Base-by-base conservation (phyloP, 2,888 invertebrate genomes). In the Diarsia dahlii region DNA sequence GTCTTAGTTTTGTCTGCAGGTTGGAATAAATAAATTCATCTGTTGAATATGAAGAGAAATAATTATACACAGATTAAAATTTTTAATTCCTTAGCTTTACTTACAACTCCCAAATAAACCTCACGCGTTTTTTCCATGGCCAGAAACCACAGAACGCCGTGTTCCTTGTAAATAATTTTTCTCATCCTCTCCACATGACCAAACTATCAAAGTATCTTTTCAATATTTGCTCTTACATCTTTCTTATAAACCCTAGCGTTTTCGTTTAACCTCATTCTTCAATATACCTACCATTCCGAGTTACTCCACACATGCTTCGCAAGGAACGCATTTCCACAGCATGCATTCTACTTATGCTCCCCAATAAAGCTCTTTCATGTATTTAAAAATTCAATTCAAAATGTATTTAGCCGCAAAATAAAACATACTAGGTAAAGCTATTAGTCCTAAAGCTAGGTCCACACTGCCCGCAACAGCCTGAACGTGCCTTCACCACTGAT, bases 401-500 rank as follows among this genome's bases (percentile, higher is more conserved):
- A 78, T 58, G 3, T 9, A 58, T 39, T 0, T 18, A 28, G 13
- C 6, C 13, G 28, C 15, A 34, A 52, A 52, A 60, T 52, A 54
- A 46, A 65, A 34, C 18, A 34, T 45, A 62, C n/a, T 13, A 66
- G 20, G 9, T 34, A 54, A 60, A 48, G 60, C 56, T 65, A 60
- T 72, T 70, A 74, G 62, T 72, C 39, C 70, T 62, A 63, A 75
- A 71, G 75, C 78, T 76, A 74, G 71, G 69, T 81, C 13, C 23
- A 63, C 71, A 73, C 48, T 34, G 39, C 10, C 46, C 15, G 66
- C 28, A 67, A 64, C 64, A 68, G 67, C 64, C 60, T 6, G 81
- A 58, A 84, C 80, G 76, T 82, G 84, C 80, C 45, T 73, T 54
- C 23, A n/a, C 56, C 64, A n/a, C 74, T 80, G 82, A 86, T 84